Base-by-base conservation (phyloP, 35 echinoderm and acorn worm species). In the Acanthaster planci region DNA sequence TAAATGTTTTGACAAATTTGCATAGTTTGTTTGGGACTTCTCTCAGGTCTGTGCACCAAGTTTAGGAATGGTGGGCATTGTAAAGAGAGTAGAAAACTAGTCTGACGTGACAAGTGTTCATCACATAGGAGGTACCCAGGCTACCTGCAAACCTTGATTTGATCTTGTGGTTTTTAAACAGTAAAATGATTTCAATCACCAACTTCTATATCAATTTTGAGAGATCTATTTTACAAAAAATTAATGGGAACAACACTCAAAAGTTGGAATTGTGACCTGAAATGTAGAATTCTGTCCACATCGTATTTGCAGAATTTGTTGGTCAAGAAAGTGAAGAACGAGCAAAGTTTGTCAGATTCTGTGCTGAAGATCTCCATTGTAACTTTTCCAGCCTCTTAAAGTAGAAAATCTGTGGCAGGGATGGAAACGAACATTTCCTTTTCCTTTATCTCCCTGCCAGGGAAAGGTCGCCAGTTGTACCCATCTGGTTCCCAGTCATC, bases 381-480 rank as follows among this genome's bases (percentile, higher is more conserved):
- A 55, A 14, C 52, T 14, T 21, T 21, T 21, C 21, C 52, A 21
- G 10, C 21, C 10, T 21, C 52, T 55, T 21, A 14, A 55, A 14
- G 52, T 14, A 55, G 52, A 14, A 55, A 14, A 55, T 55, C 27
- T 59, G 19, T 59, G 56, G 56, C 56, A 59, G 14, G 7, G 14
- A n/a, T 59, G 0, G 27, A 59, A 59, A 14, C 4, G 19, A 21
- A 59, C 19, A 3, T n/a, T 59, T 59, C 10, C 26, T 27, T 14
- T 60, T 60, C 30, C 26, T 35, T 29, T 26, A 31, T 72, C 64
- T 29, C 23, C 34, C 34, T n/a, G n/a, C 14, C 18, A 72, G 64
- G 64, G 34, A 72, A 72, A 23, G 64, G 64, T 72, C 64, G 64
- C 0, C 64, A 72, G 64, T 34, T 72, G 7, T 72, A 72, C 30